Percentiles rank a stretch among this genome's conserved stretches.
These are phyloP conservation scores for Notocelia uddmanniana DNA, from an alignment of 2,888 invertebrate genomes.

Conservation along the genomic window DNA sequence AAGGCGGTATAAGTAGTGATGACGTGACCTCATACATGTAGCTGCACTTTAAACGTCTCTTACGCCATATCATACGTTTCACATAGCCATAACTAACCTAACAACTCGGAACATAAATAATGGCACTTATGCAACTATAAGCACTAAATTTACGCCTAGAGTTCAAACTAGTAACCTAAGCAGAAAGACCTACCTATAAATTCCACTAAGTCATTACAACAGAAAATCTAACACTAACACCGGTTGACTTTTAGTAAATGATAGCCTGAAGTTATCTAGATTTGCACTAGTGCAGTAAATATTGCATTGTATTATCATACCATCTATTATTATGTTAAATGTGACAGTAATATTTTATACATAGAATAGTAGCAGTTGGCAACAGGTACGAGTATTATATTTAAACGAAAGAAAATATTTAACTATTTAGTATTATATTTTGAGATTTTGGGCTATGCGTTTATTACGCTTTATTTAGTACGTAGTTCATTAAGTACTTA, in stretches of 20 bases:
- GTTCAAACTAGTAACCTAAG: slow-evolving; percentile 35
- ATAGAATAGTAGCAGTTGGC: background rate
- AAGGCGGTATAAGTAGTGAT: too few species aligned
- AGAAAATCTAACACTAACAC: slow-evolving; percentile 12
- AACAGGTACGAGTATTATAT: background rate
- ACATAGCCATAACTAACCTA: slow-evolving; percentile 17
- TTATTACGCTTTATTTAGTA: too few species aligned
- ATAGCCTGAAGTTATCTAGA: slow-evolving; percentile 28
- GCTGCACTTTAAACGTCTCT: slow-evolving; percentile 42
- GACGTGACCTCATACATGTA: too few species aligned
- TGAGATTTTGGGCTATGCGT: too few species aligned
- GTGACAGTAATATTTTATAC: background rate
- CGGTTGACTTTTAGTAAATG: slow-evolving; percentile 36
- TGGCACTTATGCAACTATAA: slow-evolving; percentile 23
- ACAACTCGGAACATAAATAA: slow-evolving; percentile 25
- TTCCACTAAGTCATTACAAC: slow-evolving; percentile 31
- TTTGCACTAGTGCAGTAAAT: slow-evolving; percentile 26
- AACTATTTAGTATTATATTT: background rate
- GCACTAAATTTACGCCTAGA: slow-evolving; percentile 30
- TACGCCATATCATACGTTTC: slow-evolving; percentile 7
- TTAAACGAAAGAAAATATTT: background rate
- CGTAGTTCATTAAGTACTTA: too few species aligned
- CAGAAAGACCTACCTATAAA: slow-evolving; percentile 30
- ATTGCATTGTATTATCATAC: background rate
- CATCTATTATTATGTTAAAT: slow-evolving; percentile 13